Base-by-base conservation (phyloP, 2,797 vertebrate genomes). In the Xenops minutus region DNA sequence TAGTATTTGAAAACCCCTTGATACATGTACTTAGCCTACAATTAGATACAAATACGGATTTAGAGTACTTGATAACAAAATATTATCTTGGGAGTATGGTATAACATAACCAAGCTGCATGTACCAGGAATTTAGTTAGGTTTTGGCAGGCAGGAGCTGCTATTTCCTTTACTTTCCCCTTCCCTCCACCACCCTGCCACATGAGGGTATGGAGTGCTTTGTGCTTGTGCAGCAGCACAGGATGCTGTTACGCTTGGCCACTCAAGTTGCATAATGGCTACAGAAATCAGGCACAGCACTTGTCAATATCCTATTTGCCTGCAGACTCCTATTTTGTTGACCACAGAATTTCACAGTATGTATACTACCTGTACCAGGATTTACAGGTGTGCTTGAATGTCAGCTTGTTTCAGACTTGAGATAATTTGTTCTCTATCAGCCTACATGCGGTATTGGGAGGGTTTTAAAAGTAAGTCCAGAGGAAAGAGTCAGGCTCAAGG, bases 301-400 rank as follows among this genome's bases (percentile, higher is more conserved):
- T 72, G n/a, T 4, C 58, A 44, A 22, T 54, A 62, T 83, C 72
- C 37, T 77, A 8, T 71, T 72, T 63, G 49, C 79, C 88, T 30
- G 13, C 36, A 69, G 83, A 64, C 34, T 89, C 27, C 52, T 79
- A 8, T 93, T 95, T 83, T 78, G 43, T 55, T 92, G 63, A 39
- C 39, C 66, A 59, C n/a, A 74, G 55, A 59, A n/a, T 32, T 73
- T 89, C 91, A 76, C 73, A 93, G 76, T 64, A 80, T 56, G 58
- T 88, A 54, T 56, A n/a, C 51, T 87, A 72, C 71, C 71, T 92
- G 55, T 72, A 74, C 66, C 63, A 92, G 59, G 27, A 81, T 80
- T 82, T 88, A 92, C 88, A 94, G 84, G 49, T 95, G 51, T 79
- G 68, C 73, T 41, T 92, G 78, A 84, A 93, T 37, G 29, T 19